phyloP scores from a whole-genome alignment of 2,113 vertebrate genomes.

The Melanotaenia duboulayi region DNA sequence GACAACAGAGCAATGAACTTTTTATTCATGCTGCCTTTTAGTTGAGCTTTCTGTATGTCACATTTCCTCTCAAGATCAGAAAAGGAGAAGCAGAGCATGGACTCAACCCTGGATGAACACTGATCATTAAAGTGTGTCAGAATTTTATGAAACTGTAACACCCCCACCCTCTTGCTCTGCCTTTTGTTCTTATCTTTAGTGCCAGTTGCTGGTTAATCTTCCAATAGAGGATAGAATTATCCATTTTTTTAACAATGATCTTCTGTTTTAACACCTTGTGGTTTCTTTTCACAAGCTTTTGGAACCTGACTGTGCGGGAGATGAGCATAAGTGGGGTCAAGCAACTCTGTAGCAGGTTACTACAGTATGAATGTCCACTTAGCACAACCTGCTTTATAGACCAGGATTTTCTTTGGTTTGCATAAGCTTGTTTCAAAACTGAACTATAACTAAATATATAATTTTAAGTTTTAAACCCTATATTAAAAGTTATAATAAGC shows the following conservation, averaged over 20 bases:
- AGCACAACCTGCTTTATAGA: not conserved
- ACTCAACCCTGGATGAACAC: constrained; percentile 28
- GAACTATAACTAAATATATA: no score
- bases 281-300: not conserved
- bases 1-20: constrained; percentile 22
- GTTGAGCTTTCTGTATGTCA: constrained; percentile 10
- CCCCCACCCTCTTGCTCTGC: not conserved
- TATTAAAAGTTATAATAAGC: not conserved
- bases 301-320: not conserved
- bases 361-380: not conserved
- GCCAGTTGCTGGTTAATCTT: not conserved
- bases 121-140: constrained; percentile 26
- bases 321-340: not conserved
- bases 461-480: no score
- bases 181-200: not conserved
- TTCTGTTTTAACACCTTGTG: no score
- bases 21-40: constrained; percentile 17
- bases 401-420: not conserved
- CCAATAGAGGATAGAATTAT: not conserved
- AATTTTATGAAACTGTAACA: not conserved
- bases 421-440: not conserved
- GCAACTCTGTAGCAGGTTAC: not conserved
- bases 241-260: not conserved
- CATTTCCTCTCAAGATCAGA: constrained; percentile 1
- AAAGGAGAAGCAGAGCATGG: constrained; percentile 29